These are phyloP conservation scores for Campaea margaritaria DNA, from an alignment of 2,888 invertebrate genomes.

Conservation along the genomic window DNA sequence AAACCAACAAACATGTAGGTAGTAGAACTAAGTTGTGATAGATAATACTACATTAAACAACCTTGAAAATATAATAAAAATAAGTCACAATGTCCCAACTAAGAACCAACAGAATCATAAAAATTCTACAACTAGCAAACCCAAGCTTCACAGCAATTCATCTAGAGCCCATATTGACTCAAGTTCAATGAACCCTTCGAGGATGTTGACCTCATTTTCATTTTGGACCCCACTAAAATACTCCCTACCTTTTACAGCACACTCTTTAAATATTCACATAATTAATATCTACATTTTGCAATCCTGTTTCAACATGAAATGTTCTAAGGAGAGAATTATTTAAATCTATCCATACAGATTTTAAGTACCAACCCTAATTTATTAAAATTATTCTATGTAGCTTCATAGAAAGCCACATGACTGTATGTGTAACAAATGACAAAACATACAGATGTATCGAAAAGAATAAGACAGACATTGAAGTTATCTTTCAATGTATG, in stretches of 20 bases:
- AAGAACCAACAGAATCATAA: slow-evolving; percentile 10
- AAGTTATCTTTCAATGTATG: too few species aligned
- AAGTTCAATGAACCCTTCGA: slow-evolving; percentile 53
- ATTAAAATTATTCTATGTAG: too few species aligned
- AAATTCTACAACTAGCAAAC: slow-evolving; percentile 13
- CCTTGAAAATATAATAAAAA: neutral
- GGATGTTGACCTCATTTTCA: slow-evolving; percentile 55
- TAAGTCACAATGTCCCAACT: neutral
- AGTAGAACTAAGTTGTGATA: neutral
- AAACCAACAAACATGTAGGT: neutral
- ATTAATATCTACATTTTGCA: slow-evolving; percentile 29
- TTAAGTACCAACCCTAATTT: too few species aligned
- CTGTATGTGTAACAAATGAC: too few species aligned
- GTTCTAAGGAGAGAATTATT: neutral
- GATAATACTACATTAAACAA: neutral
- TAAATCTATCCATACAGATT: neutral
- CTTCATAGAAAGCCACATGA: too few species aligned
- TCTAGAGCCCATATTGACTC: slow-evolving; percentile 38
- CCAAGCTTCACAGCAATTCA: slow-evolving; percentile 33
- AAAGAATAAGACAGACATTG: too few species aligned
- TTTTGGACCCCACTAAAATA: slow-evolving; percentile 39
- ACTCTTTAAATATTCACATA: slow-evolving; percentile 31
- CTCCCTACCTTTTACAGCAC: slow-evolving; percentile 31
- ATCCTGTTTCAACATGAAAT: neutral
- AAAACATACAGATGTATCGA: too few species aligned